Conservation (phyloP, 2,113 vertebrate species). For the Craseonycteris thonglongyai region DNA sequence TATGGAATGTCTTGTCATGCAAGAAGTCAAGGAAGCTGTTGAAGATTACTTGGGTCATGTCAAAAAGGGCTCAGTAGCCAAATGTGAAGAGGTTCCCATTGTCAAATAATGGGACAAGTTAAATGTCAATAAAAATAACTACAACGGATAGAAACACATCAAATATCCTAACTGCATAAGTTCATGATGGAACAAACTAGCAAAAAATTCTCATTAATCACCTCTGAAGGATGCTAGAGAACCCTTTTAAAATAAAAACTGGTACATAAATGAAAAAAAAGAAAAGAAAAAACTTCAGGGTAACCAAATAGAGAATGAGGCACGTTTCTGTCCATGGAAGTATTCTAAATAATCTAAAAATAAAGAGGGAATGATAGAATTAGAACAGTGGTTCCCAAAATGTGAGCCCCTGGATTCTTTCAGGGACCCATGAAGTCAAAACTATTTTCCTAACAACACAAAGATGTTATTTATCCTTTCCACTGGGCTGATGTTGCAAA, state of each 20-base stretch:
- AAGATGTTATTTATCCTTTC: background rate
- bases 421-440: background rate
- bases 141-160: background rate
- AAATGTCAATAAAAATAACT: background rate
- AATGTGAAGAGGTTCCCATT: background rate
- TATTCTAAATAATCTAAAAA: background rate
- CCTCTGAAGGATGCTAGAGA: background rate
- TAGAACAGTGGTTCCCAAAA: background rate
- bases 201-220: background rate
- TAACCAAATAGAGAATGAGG: background rate
- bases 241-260: background rate
- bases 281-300: background rate
- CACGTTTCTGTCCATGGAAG: background rate
- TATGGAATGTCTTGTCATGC: background rate
- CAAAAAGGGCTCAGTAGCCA: background rate
- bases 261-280: background rate
- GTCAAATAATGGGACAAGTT: background rate
- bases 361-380: background rate
- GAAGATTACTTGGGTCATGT: background rate
- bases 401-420: background rate
- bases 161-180: background rate
- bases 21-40: background rate
- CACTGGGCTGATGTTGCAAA: background rate
- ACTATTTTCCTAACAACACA: background rate
- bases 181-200: background rate